Percentiles rank a stretch among this genome's conserved stretches.
Conservation (phyloP, 2,113 vertebrate species). For the Centropus bengalensis region DNA sequence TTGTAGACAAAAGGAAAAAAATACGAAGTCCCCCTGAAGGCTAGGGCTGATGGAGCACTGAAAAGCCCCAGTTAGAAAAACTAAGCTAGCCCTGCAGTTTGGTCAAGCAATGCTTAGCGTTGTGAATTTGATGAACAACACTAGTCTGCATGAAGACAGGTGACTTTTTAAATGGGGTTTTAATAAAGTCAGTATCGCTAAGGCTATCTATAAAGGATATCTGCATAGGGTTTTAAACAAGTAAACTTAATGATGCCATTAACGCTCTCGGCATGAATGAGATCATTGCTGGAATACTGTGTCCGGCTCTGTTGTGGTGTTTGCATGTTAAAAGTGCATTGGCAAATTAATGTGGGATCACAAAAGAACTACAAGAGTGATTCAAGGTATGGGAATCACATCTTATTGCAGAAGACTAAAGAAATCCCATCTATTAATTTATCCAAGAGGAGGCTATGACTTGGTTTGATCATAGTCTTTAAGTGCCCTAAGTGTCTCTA, state of each 20-base stretch:
- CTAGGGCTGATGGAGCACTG: neutral
- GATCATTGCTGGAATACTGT: neutral
- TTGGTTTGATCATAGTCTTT: constrained; percentile 68
- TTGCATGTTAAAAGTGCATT: constrained; percentile 7
- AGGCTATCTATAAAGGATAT: constrained; percentile 48
- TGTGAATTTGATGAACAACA: constrained; percentile 50
- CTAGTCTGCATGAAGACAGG: constrained; percentile 1
- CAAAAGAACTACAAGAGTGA: constrained; percentile 31
- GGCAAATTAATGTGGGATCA: constrained; percentile 39
- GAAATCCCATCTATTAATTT: constrained; percentile 66
- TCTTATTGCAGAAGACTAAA: constrained; percentile 48
- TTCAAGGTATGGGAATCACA: constrained; percentile 26
- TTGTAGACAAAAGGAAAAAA: neutral
- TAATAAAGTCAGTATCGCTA: constrained; percentile 55
- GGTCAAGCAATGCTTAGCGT: neutral
- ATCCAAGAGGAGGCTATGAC: constrained; percentile 61
- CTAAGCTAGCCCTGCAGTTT: neutral
- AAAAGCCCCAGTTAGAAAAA: neutral
- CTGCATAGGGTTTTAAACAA: constrained; percentile 48
- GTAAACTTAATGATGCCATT: constrained; percentile 46
- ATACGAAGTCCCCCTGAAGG: neutral
- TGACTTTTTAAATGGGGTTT: constrained; percentile 55
- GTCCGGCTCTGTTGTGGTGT: neutral
- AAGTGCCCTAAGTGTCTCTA: constrained; percentile 69
- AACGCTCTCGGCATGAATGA: neutral